These are phyloP conservation scores for Girardinichthys multiradiatus DNA, from an alignment of 2,113 vertebrate genomes.

Conservation along the genomic window DNA sequence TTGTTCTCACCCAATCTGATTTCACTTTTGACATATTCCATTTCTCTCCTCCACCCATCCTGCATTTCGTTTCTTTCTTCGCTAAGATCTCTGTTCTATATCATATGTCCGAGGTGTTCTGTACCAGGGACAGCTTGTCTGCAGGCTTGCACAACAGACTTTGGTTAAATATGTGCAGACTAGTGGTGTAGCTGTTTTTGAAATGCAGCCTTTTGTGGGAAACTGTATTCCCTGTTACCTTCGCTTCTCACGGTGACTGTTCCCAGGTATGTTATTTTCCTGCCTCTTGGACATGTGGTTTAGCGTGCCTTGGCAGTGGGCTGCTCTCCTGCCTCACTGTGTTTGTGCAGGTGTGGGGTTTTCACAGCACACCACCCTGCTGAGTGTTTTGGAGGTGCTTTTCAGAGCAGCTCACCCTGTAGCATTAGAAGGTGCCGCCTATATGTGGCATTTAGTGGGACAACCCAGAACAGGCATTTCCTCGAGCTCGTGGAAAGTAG, in stretches of 20 bases:
- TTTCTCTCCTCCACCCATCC: slow-evolving; percentile 25
- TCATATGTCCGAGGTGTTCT: neutral
- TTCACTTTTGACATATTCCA: slow-evolving; percentile 9
- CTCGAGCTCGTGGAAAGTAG: slow-evolving; percentile 77
- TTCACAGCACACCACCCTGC: slow-evolving; percentile 70
- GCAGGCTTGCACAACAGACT: slow-evolving; percentile 16
- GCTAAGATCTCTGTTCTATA: slow-evolving; percentile 6
- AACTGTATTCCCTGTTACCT: slow-evolving; percentile 41
- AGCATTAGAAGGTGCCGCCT: slow-evolving; percentile 70
- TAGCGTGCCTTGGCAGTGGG: slow-evolving; percentile 58
- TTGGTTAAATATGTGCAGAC: slow-evolving; percentile 27
- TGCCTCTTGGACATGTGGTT: slow-evolving; percentile 72
- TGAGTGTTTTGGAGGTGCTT: slow-evolving; percentile 62
- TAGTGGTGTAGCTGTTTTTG: slow-evolving; percentile 25
- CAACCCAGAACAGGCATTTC: slow-evolving; percentile 83
- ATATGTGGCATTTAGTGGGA: slow-evolving; percentile 75
- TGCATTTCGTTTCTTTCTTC: slow-evolving; percentile 5
- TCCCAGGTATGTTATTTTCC: slow-evolving; percentile 70
- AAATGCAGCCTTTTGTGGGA: slow-evolving; percentile 34
- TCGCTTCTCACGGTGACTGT: slow-evolving; percentile 66
- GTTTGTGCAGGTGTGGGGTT: slow-evolving; percentile 83
- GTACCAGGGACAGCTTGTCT: slow-evolving; percentile 20
- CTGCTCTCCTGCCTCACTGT: slow-evolving; percentile 60
- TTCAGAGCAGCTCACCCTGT: slow-evolving; percentile 62
- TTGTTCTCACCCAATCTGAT: slow-evolving; percentile 33